These are phyloP conservation scores for Caenorhabditis sulstoni DNA, from an alignment of 2,888 invertebrate genomes.

Conservation along the genomic window DNA sequence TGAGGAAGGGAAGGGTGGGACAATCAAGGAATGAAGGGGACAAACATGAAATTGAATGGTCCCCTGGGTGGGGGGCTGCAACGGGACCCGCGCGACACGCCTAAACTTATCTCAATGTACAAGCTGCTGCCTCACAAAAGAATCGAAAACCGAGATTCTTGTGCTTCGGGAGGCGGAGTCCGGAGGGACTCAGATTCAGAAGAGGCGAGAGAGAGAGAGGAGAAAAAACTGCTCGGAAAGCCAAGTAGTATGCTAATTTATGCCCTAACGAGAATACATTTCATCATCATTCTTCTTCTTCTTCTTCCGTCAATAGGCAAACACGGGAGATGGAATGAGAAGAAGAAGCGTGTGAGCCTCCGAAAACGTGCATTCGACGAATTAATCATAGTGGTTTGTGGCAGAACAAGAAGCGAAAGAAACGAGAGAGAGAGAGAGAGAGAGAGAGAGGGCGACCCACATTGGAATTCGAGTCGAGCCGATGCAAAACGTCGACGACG, in stretches of 20 bases:
- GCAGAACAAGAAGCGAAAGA: too few relatives aligned
- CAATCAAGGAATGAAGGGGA: slow-evolving; percentile 52
- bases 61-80: slow-evolving; percentile 42
- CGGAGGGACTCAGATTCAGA: slow-evolving; percentile 1
- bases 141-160: slow-evolving; percentile 43
- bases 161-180: slow-evolving; percentile 11
- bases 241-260: slow-evolving; percentile 19
- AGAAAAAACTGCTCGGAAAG: background rate
- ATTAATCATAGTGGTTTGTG: slow-evolving; percentile 55
- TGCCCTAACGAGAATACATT: slow-evolving; percentile 25
- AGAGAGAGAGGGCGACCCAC: slow-evolving; percentile 21
- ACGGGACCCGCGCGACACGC: slow-evolving; percentile 45
- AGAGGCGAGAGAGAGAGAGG: background rate
- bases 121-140: slow-evolving; percentile 37
- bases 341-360: slow-evolving; percentile 41
- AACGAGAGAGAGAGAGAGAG: slow-evolving; percentile 10
- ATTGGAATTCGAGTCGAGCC: slow-evolving; percentile 58
- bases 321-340: background rate
- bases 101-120: slow-evolving; percentile 43
- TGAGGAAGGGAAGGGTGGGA: slow-evolving; percentile 32
- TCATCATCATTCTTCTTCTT: slow-evolving; percentile 20
- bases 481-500: slow-evolving; percentile 57
- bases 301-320: slow-evolving; percentile 41
- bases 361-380: slow-evolving; percentile 52
- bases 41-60: slow-evolving; percentile 66